Conservation (phyloP, 2,113 vertebrate genomes). For the Apus apus region DNA sequence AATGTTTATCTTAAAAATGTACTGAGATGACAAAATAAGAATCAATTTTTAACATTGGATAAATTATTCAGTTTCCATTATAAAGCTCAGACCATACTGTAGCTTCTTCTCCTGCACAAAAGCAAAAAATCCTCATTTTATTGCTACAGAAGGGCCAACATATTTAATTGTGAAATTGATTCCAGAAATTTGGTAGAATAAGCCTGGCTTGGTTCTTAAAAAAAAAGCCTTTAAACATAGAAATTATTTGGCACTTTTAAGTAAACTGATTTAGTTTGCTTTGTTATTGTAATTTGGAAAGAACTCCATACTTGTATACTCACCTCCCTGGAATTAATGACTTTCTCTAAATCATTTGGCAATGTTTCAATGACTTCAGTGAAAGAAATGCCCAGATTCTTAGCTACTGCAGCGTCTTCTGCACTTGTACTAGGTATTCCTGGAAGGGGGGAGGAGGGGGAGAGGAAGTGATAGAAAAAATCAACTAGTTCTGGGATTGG, state of each 20-base stretch:
- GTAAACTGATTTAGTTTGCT: neutral
- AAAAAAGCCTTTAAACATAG: neutral
- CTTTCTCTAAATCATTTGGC: constrained; percentile 80
- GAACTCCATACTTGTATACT: neutral
- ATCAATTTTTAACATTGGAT: neutral
- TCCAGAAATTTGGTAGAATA: neutral
- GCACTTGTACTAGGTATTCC: constrained; percentile 86
- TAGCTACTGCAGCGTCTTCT: constrained; percentile 82
- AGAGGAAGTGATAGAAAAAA: neutral
- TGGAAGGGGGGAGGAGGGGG: constrained; percentile 1
- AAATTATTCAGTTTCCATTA: neutral
- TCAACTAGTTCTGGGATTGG: neutral
- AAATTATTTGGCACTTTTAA: neutral
- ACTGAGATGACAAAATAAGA: neutral
- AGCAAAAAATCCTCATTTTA: neutral
- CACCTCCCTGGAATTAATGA: constrained; percentile 89
- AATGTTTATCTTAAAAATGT: neutral
- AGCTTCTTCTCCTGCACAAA: neutral
- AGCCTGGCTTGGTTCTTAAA: neutral
- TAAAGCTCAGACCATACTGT: neutral
- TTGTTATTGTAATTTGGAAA: neutral
- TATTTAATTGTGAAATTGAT: neutral
- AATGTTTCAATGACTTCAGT: constrained; percentile 77
- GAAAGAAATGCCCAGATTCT: constrained; percentile 81
- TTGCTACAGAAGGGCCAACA: neutral